Percentiles rank a stretch among this genome's conserved stretches.
These are phyloP conservation scores for Halcyon chelicuti DNA, from an alignment of 2,797 vertebrate species.

Conservation along the genomic window DNA sequence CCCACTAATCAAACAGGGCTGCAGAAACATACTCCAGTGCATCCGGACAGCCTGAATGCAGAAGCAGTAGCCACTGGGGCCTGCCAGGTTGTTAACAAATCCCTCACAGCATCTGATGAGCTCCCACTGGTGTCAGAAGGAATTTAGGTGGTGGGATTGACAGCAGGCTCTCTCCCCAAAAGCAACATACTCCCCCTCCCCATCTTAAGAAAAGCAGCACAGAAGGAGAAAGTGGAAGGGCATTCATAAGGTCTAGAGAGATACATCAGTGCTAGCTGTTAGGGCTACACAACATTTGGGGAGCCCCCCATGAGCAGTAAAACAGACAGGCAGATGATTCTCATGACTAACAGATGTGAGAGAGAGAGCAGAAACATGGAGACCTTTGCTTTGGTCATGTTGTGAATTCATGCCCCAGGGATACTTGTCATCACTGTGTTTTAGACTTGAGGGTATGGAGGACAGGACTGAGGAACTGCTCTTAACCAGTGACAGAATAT, in stretches of 20 bases:
- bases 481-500: background rate
- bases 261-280: background rate
- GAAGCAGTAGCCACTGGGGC: background rate
- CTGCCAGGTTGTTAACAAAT: background rate
- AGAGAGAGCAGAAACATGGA: background rate
- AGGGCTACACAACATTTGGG: background rate
- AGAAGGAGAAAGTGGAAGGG: background rate
- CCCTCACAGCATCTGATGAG: background rate
- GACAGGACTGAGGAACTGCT: background rate
- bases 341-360: background rate
- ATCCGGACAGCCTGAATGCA: background rate
- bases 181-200: background rate
- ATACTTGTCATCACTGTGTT: background rate
- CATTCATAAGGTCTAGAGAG: background rate
- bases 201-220: background rate
- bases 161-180: background rate
- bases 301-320: background rate
- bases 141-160: background rate
- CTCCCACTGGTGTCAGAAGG: background rate
- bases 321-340: background rate
- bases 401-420: background rate
- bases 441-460: background rate
- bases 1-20: background rate
- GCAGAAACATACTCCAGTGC: background rate
- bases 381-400: accelerated